phyloP scores from a whole-genome alignment of 2,113 vertebrate genomes.

The Prunella fulvescens region DNA sequence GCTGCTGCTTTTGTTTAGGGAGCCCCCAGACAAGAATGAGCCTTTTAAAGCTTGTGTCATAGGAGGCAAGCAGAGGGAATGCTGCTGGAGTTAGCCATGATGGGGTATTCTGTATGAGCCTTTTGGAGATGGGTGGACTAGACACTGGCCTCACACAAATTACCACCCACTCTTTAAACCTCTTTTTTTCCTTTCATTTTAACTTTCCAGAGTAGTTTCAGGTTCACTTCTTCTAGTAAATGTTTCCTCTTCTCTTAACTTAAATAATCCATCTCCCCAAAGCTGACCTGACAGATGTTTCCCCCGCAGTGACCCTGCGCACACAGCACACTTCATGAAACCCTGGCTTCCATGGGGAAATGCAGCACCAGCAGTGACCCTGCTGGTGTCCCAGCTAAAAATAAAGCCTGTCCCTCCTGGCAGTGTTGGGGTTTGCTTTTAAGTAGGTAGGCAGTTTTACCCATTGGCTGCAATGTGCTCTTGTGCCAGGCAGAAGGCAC shows the following conservation, averaged over 20 bases:
- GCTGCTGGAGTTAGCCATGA: neutral
- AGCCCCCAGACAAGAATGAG: neutral
- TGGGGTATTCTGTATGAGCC: neutral
- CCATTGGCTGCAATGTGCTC: constrained; percentile 9
- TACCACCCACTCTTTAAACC: neutral
- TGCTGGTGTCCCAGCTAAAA: constrained; percentile 61
- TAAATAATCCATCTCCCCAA: constrained; percentile 54
- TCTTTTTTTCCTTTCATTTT: neutral
- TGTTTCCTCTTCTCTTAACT: constrained; percentile 34
- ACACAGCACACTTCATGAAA: constrained; percentile 29
- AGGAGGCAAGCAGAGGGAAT: neutral
- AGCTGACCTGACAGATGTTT: constrained; percentile 61
- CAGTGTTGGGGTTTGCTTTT: constrained; percentile 55
- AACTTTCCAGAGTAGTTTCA: constrained; percentile 30
- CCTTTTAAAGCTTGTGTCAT: neutral
- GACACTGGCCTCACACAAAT: neutral
- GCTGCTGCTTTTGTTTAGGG: neutral
- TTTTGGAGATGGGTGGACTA: neutral
- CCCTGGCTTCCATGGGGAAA: constrained; percentile 44
- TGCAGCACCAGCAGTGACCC: constrained; percentile 59
- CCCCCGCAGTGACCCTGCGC: neutral
- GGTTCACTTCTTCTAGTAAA: constrained; percentile 29
- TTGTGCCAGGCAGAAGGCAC: constrained; percentile 34
- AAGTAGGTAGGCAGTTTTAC: constrained; percentile 56
- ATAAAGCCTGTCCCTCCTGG: constrained; percentile 60